phyloP scores from a whole-genome alignment of 2,113 vertebrate genomes.

The Spilogale gracilis region DNA sequence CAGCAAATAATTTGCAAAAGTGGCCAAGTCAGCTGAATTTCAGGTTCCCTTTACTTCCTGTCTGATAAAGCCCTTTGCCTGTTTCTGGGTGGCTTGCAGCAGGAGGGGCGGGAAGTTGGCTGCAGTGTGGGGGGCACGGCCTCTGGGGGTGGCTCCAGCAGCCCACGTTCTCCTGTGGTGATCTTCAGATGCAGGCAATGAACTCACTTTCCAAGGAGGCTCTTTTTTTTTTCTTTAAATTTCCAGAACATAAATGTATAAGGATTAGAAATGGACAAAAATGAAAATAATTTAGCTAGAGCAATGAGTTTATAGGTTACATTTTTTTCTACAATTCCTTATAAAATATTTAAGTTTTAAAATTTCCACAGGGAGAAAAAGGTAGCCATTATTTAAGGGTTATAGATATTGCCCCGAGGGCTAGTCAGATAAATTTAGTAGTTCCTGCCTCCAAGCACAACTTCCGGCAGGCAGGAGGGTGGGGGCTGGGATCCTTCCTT shows the following conservation, averaged over 20 bases:
- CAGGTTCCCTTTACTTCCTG: constrained; percentile 65
- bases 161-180: neutral
- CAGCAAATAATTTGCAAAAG: neutral
- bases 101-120: neutral
- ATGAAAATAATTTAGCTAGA: neutral
- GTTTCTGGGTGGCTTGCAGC: constrained; percentile 29
- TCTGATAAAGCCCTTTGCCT: constrained; percentile 27
- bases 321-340: neutral
- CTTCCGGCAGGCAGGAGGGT: neutral
- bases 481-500: neutral
- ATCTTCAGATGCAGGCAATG: neutral
- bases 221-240: neutral
- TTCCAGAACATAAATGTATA: neutral
- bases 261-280: neutral
- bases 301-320: neutral
- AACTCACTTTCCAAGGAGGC: neutral
- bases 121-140: neutral
- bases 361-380: neutral
- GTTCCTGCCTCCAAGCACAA: neutral
- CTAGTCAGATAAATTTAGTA: neutral
- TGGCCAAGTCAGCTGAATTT: constrained; percentile 62
- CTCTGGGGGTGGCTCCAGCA: too few relatives aligned
- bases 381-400: neutral
- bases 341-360: neutral
- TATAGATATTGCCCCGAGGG: neutral